Conservation (phyloP, 2,888 invertebrate genomes). For the Phaedon cochleariae region DNA sequence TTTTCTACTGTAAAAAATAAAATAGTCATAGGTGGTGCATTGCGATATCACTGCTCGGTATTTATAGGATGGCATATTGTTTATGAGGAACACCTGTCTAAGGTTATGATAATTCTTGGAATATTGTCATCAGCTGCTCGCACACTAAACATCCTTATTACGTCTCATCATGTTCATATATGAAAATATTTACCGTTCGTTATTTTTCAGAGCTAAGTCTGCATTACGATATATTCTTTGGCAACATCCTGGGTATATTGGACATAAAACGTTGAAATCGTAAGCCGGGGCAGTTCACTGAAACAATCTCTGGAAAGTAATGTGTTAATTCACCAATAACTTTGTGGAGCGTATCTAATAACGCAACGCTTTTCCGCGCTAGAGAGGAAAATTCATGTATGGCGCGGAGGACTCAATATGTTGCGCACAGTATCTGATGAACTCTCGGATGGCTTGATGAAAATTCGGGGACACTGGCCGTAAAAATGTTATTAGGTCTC, state of each 20-base stretch:
- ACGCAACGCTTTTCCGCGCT: not conserved
- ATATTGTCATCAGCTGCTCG: no score
- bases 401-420: not conserved
- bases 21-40: no score
- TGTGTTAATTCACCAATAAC: slow-evolving; percentile 2
- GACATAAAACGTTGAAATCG: not conserved
- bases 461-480: not conserved
- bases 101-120: no score
- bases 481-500: not conserved
- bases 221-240: not conserved
- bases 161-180: no score
- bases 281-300: not conserved
- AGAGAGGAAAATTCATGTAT: not conserved
- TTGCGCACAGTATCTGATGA: not conserved
- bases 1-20: no score
- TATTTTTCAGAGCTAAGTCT: not conserved
- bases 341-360: not conserved
- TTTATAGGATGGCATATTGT: no score
- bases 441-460: not conserved
- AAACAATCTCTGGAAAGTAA: not conserved
- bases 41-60: no score
- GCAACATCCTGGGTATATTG: not conserved
- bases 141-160: no score
- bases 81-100: no score
- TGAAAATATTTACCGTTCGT: no score